Percentiles rank a stretch among this genome's conserved stretches.
Evolutionary conservation across 30 jellyfish, hydroid and myxozoan species (phyloP).

Genomic region (Chrysaora quinquecirrha): DNA sequence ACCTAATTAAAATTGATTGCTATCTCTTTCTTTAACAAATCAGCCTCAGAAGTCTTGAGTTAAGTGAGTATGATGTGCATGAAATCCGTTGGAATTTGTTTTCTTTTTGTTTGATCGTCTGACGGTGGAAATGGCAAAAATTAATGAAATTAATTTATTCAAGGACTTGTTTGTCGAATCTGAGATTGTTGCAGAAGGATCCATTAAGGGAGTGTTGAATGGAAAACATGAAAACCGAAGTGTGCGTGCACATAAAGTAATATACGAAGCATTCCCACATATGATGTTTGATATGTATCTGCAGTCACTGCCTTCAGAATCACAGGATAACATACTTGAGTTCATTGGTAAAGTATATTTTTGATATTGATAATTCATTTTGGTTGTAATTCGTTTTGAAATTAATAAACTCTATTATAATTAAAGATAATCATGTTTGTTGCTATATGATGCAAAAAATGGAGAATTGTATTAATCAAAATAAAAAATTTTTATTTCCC

Average conservation of each 20-base stretch:
- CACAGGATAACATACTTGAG: constrained; percentile 7
- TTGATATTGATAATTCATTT: background rate
- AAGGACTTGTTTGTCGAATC: constrained; percentile 59
- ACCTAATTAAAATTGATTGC: background rate
- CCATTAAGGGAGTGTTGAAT: constrained; percentile 62
- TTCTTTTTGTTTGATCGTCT: background rate
- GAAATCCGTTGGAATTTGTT: background rate
- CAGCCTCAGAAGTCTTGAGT: background rate
- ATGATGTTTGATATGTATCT: constrained; percentile 11
- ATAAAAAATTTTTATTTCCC: too few species aligned
- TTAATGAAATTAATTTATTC: background rate
- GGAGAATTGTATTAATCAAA: too few species aligned
- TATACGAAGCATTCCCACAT: constrained; percentile 30
- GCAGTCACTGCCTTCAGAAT: constrained; percentile 30
- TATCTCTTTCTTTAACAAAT: background rate
- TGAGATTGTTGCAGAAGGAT: constrained; percentile 60
- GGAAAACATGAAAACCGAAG: constrained; percentile 54
- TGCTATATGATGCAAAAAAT: too few species aligned
- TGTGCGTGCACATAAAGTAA: constrained; percentile 42
- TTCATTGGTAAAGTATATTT: constrained; percentile 7
- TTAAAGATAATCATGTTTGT: too few species aligned
- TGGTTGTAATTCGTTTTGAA: too few species aligned
- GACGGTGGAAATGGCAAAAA: background rate
- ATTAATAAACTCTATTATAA: too few species aligned
- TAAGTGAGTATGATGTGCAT: background rate